Conservation (phyloP, 1,140 invertebrate genomes). For the Zaprionus kolodkinae region DNA sequence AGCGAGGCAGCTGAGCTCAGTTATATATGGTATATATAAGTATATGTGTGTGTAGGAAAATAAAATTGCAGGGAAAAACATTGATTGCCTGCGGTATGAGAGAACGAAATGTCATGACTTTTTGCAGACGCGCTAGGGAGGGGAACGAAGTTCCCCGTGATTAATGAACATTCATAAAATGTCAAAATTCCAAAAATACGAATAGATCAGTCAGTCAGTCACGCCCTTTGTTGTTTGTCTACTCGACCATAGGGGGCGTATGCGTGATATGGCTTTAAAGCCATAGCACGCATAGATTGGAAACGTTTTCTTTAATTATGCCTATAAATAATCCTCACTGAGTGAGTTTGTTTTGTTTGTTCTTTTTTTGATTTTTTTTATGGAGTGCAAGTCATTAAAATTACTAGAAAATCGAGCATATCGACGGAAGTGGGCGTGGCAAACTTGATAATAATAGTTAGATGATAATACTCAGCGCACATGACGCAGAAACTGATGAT, state of each 20-base stretch:
- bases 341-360: slow-evolving; percentile 14
- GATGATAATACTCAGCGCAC: not conserved
- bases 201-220: slow-evolving; percentile 15
- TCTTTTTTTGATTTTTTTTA: slow-evolving; percentile 40
- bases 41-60: slow-evolving; percentile 13
- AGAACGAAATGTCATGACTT: slow-evolving; percentile 65
- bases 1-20: slow-evolving; percentile 16
- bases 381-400: slow-evolving; percentile 70
- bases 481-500: not conserved
- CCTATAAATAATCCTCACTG: slow-evolving; percentile 75
- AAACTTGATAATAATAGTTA: not conserved
- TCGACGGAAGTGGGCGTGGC: slow-evolving; percentile 41
- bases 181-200: slow-evolving; percentile 35
- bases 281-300: slow-evolving; percentile 13
- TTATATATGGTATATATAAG: not conserved
- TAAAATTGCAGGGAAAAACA: slow-evolving; percentile 67
- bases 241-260: slow-evolving; percentile 34
- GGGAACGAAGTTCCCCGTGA: no score
- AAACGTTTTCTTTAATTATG: slow-evolving; percentile 79
- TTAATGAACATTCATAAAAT: slow-evolving; percentile 76
- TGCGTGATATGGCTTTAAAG: slow-evolving; percentile 46
- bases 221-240: slow-evolving; percentile 41
- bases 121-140: not conserved
- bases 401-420: slow-evolving; percentile 48
- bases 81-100: slow-evolving; percentile 48